phyloP scores from a whole-genome alignment of 2,113 vertebrate species.

The Psilopogon haemacephalus region DNA sequence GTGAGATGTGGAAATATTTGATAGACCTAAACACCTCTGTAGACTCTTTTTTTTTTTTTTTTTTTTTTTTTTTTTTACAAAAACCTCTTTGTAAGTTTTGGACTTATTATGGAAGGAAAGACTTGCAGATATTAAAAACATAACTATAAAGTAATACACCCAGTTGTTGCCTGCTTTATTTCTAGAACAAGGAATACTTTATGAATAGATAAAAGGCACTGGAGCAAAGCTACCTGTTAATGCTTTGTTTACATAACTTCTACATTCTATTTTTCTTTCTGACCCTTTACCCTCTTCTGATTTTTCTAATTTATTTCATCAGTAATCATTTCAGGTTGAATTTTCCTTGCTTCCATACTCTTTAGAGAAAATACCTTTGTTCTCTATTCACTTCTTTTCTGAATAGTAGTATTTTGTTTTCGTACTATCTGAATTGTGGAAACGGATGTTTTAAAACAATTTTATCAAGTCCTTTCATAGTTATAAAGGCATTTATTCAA shows the following conservation, averaged over 20 bases:
- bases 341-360: not conserved
- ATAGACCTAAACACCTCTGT: not conserved
- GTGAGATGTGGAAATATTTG: not conserved
- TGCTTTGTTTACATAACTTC: not conserved
- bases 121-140: not conserved
- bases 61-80: slow-evolving; percentile 16
- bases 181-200: not conserved
- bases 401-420: not conserved
- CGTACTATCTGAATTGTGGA: not conserved
- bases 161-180: not conserved
- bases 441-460: not conserved
- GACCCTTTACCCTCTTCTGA: not conserved
- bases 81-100: not conserved
- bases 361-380: not conserved
- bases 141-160: not conserved
- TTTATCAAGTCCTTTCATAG: not conserved
- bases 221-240: not conserved
- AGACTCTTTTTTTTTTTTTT: slow-evolving; percentile 16
- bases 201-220: not conserved
- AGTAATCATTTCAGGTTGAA: not conserved
- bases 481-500: not conserved
- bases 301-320: not conserved
- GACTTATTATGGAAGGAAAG: not conserved
- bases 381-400: not conserved
- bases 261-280: not conserved